Evolutionary conservation across 2,888 invertebrate genomes (phyloP), one percentile per base, ranked within the genome.

Genomic region (Synanthedon tipuliformis): DNA sequence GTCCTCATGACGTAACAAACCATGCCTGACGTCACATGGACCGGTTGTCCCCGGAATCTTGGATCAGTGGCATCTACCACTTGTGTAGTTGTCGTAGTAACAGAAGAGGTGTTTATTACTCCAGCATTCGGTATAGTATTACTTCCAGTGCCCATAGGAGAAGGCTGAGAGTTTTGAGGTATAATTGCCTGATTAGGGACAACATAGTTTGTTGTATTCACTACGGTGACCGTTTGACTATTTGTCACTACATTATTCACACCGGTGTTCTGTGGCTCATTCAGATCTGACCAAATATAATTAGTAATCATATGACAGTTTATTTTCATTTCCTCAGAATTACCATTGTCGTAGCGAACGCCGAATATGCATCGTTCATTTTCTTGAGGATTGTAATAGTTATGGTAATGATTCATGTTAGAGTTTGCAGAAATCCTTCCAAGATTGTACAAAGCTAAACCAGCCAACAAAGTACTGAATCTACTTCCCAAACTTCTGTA

Each of bases 361-460:
- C 59, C 59, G 40, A 63, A 61, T 53, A 56, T 59, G 51, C 63
- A 63, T 23, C 53, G 40, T 55, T 63, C 61, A 34, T 56, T 52
- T 3, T 59, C 56, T 51, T 53, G 23, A 48, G 56, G 56, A 15
- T 51, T 54, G 34, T 58, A 55, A 12, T 57, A 51, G 16, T 50
- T 41, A 15, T 55, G 45, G 40, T 55, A 40, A 40, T 13, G 27
- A 15, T 50, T 10, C 34, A 13, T n/a, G 15, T 50, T 27, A 11
- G 13, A 16, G 15, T 50, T 50, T 27, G 27, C n/a, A 12, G 54
- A 34, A 8, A 50, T 34, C n/a, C 55, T 48, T 40, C 59, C 60
- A 1, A 64, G 52, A 34, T 64, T 64, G 52, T 60, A 61, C 4
- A 64, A 55, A 4, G 62, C 60, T 4, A 64, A 51, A n/a, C 63